phyloP scores from a whole-genome alignment of 2,797 vertebrate genomes.

The Onychomys arenicola region DNA sequence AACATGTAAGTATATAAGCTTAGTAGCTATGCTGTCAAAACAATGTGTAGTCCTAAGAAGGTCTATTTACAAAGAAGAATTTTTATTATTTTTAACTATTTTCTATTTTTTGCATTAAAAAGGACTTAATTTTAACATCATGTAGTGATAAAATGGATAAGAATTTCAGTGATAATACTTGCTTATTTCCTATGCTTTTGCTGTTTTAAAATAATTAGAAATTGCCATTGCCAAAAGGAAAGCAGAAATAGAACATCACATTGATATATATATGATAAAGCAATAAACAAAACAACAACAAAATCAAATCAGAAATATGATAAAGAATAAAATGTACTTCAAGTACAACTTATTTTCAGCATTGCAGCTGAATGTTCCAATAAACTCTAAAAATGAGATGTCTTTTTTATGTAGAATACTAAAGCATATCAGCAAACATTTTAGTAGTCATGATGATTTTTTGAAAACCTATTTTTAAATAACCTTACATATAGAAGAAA shows the following conservation, averaged over 20 bases:
- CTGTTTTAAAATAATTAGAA: not conserved
- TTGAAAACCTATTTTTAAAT: not conserved
- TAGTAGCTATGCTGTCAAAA: not conserved
- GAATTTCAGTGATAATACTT: not conserved
- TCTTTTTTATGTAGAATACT: not conserved
- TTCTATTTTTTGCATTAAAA: not conserved
- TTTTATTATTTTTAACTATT: constrained; percentile 49
- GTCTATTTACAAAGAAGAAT: not conserved
- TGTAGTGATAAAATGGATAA: not conserved
- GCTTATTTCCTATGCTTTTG: not conserved
- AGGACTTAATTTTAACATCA: not conserved
- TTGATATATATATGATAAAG: not conserved
- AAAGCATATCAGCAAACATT: not conserved
- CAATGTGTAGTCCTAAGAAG: not conserved
- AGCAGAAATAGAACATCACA: too few species aligned
- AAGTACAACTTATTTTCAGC: not conserved
- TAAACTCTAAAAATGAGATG: not conserved
- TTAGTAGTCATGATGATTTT: not conserved
- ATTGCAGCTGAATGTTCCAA: not conserved
- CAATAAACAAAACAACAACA: not conserved
- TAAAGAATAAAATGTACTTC: not conserved
- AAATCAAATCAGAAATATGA: not conserved
- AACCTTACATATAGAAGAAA: not conserved
- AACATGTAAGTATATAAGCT: not conserved
- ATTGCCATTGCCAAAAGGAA: not conserved